Evolutionary conservation across 2,797 vertebrate species (phyloP).

Genomic region (Erpetoichthys calabaricus): DNA sequence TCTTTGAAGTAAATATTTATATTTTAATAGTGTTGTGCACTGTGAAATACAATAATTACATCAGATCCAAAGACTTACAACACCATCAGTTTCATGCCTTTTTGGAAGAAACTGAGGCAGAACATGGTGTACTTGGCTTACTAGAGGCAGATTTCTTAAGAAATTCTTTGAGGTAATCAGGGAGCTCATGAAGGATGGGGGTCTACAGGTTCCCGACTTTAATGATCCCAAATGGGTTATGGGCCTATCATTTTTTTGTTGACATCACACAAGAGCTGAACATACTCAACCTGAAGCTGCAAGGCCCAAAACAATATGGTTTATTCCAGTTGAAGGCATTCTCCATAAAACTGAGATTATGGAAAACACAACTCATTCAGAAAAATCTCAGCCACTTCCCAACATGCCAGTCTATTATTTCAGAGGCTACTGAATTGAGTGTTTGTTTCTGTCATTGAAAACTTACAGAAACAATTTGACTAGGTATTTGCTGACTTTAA

Average conservation of each 20-base stretch:
- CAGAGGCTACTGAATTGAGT: no score
- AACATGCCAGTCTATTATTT: not conserved
- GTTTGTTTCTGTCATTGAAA: no score
- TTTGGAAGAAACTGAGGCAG: slow-evolving; percentile 20
- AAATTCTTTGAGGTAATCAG: not conserved
- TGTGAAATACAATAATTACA: slow-evolving; percentile 19
- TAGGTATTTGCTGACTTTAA: no score
- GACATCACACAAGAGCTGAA: no score
- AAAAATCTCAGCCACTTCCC: slow-evolving; percentile 5
- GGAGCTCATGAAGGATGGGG: no score
- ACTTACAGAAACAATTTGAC: no score
- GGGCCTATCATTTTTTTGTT: no score
- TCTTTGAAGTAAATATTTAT: slow-evolving; percentile 15
- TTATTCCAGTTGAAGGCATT: not conserved
- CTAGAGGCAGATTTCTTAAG: slow-evolving; percentile 15
- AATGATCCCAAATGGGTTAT: no score
- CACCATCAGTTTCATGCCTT: slow-evolving; percentile 9
- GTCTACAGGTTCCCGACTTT: no score
- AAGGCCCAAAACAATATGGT: no score
- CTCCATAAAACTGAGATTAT: slow-evolving; percentile 1
- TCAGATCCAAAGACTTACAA: slow-evolving; percentile 19
- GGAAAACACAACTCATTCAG: slow-evolving; percentile 2
- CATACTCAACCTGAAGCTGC: no score
- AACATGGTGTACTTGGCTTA: slow-evolving; percentile 17
- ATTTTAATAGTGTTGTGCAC: slow-evolving; percentile 20